Evolutionary conservation across 2,797 vertebrate species (phyloP), one percentile per base, ranked within the genome.

Genomic region (Dendrocincla tyrannina): DNA sequence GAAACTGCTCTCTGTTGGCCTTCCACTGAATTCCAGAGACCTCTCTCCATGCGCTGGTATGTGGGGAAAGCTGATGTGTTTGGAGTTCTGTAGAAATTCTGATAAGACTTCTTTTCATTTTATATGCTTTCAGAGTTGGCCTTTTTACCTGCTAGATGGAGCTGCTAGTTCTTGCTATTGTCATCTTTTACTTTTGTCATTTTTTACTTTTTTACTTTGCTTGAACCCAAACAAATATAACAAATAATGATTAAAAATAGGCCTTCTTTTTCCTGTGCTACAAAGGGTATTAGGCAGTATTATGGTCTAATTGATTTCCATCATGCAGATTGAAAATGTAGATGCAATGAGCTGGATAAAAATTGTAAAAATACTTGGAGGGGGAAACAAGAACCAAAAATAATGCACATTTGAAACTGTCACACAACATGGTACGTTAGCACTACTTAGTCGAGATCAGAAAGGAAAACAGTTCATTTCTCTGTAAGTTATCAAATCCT

Each of bases 401-500:
- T 85, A 91, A 63, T 67, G 25, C 17, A 27, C 28, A 58, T 70
- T 76, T 95, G 88, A 95, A 96, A 97, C 96, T 92, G 69, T 91
- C 89, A 90, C 52, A 89, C 77, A 95, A 74, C 3, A 7, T 67
- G 52, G 63, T 91, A 94, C 53, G 60, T 79, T 94, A 97, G 85
- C 88, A 88, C 66, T 89, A 90, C 72, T 82, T 96, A 64, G 96
- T 93, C 91, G 94, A 96, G 95, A 98, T 97, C 96, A 96, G 97
- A 97, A 97, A 97, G 85, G 67, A 97, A 93, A 96, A 96, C 94
- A 95, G 95, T 97, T 97, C 95, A 96, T 98, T 98, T 98, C 97
- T 97, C 84, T 96, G 95, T 97, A 95, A 97, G 83, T 93, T 97
- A 96, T 97, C 89, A 96, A 97, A 97, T 97, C 78, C 91, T 98